phyloP scores from a whole-genome alignment of 2,797 vertebrate genomes.

The Rhynchotus rufescens region DNA sequence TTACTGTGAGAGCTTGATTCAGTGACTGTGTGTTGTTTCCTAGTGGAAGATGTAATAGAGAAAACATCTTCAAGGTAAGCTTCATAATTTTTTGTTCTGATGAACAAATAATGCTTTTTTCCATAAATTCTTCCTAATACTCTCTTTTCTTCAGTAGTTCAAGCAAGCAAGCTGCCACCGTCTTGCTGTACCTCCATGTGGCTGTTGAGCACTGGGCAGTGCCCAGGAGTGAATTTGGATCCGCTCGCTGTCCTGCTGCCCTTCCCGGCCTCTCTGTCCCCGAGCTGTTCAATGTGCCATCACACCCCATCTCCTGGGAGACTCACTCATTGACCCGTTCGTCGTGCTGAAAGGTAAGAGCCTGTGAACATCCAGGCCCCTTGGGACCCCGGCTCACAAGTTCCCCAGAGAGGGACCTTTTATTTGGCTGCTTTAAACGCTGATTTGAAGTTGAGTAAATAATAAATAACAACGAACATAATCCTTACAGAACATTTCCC shows the following conservation, averaged over 20 bases:
- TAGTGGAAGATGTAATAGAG: neutral
- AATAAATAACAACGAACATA: neutral
- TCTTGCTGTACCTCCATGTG: accelerated
- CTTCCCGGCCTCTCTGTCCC: neutral
- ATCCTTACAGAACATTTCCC: neutral
- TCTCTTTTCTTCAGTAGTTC: neutral
- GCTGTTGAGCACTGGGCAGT: accelerated
- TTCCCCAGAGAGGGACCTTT: neutral
- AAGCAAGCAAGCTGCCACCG: neutral
- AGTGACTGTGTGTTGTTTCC: accelerated
- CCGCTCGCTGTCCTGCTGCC: neutral
- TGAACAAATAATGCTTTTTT: neutral
- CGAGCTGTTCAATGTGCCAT: neutral
- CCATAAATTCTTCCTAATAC: accelerated
- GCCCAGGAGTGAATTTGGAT: neutral
- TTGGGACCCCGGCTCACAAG: accelerated
- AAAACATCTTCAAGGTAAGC: neutral
- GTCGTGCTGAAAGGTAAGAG: neutral
- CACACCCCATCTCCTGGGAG: neutral
- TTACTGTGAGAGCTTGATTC: neutral
- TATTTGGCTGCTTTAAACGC: neutral
- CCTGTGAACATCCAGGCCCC: neutral
- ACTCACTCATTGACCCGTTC: accelerated
- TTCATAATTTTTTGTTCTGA: accelerated
- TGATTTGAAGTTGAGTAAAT: neutral